A percentile compares a stretch with the other conserved stretches of the same genome.
Evolutionary conservation across 1,140 invertebrate genomes (phyloP).

Genomic region (Odontomachus brunneus): DNA sequence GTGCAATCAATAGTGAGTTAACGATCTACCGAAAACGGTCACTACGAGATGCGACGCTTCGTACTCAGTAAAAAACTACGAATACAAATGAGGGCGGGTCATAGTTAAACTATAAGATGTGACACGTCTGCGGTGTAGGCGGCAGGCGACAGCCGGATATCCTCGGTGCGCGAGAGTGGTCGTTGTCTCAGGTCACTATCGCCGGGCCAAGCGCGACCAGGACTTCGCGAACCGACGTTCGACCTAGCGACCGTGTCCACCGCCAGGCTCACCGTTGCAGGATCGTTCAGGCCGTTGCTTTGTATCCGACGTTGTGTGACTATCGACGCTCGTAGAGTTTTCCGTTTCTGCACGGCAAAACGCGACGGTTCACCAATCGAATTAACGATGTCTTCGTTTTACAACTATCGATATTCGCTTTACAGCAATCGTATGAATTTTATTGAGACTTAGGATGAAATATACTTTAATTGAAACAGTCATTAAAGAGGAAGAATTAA

Average conservation of each 20-base stretch:
- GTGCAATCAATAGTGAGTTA: background rate
- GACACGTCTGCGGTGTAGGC: conserved; percentile 79
- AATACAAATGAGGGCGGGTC: conserved; percentile 32
- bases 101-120: conserved; percentile 77
- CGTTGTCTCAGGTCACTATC: conserved; percentile 86
- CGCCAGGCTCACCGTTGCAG: conserved; percentile 90
- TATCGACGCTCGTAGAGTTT: conserved; percentile 91
- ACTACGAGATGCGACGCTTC: background rate
- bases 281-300: conserved; percentile 92
- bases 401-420: too few species aligned
- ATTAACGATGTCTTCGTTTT: background rate
- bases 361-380: background rate
- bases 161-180: conserved; percentile 71
- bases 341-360: conserved; percentile 90
- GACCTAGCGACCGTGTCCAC: conserved; percentile 87
- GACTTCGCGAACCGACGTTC: conserved; percentile 79
- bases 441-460: too few species aligned
- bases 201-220: conserved; percentile 88
- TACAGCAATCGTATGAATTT: too few species aligned
- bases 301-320: conserved; percentile 91
- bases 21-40: conserved; percentile 19
- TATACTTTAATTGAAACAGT: background rate
- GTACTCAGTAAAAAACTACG: conserved; percentile 48
- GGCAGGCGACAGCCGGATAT: conserved; percentile 77
- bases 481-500: too few species aligned